A percentile compares a stretch with the other conserved stretches of the same genome.
Conservation (phyloP, 2,113 vertebrate species). For the Pelecanus crispus region DNA sequence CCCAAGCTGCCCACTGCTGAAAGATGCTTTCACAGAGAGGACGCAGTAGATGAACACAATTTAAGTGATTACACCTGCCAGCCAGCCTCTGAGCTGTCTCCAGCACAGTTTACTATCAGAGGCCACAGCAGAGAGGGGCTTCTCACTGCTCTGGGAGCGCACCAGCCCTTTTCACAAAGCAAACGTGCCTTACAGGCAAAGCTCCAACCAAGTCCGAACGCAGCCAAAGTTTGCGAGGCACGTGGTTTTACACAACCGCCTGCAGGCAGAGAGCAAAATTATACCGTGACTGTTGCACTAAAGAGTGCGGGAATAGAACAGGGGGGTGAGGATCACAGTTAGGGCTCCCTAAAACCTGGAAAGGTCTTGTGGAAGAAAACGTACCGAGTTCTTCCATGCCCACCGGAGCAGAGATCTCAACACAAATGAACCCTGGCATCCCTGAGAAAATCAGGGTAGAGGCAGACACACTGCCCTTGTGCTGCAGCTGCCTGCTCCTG, state of each 20-base stretch:
- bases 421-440: fast-evolving
- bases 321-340: fast-evolving
- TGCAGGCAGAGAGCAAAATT: neutral
- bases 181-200: neutral
- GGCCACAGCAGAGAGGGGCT: neutral
- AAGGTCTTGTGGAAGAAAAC: fast-evolving
- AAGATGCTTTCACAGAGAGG: no score
- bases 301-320: fast-evolving
- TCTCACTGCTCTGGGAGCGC: fast-evolving
- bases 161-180: no score
- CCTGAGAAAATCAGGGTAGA: fast-evolving
- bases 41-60: fast-evolving
- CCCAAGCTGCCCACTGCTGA: no score
- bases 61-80: no score
- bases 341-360: fast-evolving
- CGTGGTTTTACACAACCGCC: no score
- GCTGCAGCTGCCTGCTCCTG: neutral
- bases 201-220: neutral
- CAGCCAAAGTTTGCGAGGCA: neutral
- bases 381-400: fast-evolving
- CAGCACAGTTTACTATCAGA: no score
- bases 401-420: neutral
- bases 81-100: no score
- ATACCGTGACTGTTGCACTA: fast-evolving
- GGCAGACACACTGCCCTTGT: no score